These are phyloP conservation scores for Pachydiplax longipennis DNA, from an alignment of 2,888 invertebrate species.

Conservation along the genomic window DNA sequence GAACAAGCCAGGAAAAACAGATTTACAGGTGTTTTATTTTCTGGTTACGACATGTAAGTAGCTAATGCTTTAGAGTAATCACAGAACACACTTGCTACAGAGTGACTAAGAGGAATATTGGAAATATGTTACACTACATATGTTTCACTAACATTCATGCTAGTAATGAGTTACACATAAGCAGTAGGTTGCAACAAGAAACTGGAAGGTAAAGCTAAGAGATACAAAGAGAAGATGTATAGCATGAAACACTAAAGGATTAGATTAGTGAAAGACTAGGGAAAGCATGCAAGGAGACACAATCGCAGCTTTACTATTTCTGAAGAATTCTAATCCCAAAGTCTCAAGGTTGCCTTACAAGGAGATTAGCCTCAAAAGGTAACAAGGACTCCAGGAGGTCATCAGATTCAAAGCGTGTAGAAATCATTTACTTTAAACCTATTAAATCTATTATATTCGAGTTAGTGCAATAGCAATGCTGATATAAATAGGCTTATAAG, in stretches of 20 bases:
- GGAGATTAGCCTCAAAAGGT: conserved; percentile 47
- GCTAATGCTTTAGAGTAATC: conserved; percentile 8
- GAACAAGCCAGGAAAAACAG: conserved; percentile 21
- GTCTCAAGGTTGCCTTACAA: conserved; percentile 51
- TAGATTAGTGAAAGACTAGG: neutral
- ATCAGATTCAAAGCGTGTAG: conserved; percentile 32
- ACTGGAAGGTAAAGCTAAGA: conserved; percentile 1
- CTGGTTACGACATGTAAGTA: neutral
- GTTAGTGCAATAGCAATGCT: conserved; percentile 27
- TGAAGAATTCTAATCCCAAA: conserved; percentile 50
- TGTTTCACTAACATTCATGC: neutral
- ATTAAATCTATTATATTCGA: neutral
- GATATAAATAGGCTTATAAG: neutral
- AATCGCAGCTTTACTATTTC: conserved; percentile 38
- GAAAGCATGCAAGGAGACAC: neutral
- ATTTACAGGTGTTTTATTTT: neutral
- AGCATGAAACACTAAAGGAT: conserved; percentile 7
- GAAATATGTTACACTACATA: neutral
- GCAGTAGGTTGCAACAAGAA: conserved; percentile 2
- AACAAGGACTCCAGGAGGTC: conserved; percentile 15
- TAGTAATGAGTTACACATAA: neutral
- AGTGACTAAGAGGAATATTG: neutral
- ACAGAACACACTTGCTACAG: conserved; percentile 6
- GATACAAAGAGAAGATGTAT: neutral
- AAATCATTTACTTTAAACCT: neutral